These are phyloP conservation scores for Acleris sparsana DNA, from an alignment of 2,888 invertebrate species.

Conservation along the genomic window DNA sequence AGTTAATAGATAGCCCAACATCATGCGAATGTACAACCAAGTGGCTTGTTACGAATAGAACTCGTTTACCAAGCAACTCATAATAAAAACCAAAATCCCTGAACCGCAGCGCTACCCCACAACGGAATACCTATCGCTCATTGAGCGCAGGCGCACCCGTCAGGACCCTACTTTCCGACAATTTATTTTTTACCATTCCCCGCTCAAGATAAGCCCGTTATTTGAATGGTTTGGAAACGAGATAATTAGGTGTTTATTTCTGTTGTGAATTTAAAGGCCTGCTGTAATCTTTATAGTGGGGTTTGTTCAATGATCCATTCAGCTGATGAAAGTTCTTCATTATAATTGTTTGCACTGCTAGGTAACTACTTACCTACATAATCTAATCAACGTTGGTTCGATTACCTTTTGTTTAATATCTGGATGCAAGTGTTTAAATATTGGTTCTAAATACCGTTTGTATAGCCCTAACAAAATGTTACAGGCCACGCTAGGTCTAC, in stretches of 20 bases:
- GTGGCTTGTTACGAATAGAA: not conserved
- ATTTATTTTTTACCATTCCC: constrained; percentile 32
- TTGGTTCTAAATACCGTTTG: no score
- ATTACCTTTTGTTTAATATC: no score
- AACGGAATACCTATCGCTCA: constrained; percentile 55
- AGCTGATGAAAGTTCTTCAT: no score
- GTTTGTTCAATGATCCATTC: no score
- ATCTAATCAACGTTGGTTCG: no score
- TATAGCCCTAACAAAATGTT: no score
- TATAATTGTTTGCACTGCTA: no score
- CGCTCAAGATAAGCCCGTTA: constrained; percentile 23
- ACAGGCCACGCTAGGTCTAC: no score
- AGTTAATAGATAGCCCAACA: no score
- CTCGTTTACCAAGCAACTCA: not conserved
- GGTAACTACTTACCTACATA: no score
- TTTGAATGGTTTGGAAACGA: constrained; percentile 20
- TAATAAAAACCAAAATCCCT: not conserved
- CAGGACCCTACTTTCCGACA: constrained; percentile 22
- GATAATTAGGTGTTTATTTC: constrained; percentile 30
- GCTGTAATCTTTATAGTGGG: not conserved
- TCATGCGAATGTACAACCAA: no score
- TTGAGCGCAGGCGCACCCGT: constrained; percentile 55
- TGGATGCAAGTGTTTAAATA: no score
- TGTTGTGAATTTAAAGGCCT: constrained; percentile 4
- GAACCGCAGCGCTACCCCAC: constrained; percentile 24